Evolutionary conservation across 2,888 invertebrate species (phyloP), one percentile per base, ranked within the genome.

Genomic region (Corythucha ciliata): DNA sequence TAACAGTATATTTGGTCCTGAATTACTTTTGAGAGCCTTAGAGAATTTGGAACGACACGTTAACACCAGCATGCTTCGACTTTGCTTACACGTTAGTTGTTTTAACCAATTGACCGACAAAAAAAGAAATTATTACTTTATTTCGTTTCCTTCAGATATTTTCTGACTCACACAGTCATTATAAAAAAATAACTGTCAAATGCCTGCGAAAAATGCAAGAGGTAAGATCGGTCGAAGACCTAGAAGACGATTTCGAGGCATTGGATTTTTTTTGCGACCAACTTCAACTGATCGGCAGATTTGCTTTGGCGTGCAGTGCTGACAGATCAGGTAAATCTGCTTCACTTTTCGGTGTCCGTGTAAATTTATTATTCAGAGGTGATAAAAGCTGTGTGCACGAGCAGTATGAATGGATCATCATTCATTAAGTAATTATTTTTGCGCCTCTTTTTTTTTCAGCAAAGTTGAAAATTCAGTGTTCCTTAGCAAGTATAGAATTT

Each of bases 191-290:
- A 29, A 51, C 51, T 12, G 20, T 51, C 29, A 51, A 39, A 18
- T 27, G 26, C 27, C 36, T 55, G 24, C 40, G 50, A 33, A 46
- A 50, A 33, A 48, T 26, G 16, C 68, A 44, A 64, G 65, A 56
- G 64, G 61, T 59, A 42, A 62, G 48, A 25, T 16, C 42, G 10
- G 29, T 37, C 16, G 7, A 49, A 2, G 74, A 76, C 59, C 67
- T 78, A 40, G 75, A 74, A 53, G 62, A 63, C 22, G 68, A 72
- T 53, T 72, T 80, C 10, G 76, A 74, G 54, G 74, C 76, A 27
- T 80, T 81, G 67, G 83, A 83, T 70, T 68, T 77, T 56, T 73
- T 77, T 53, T 77, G 78, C 61, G 83, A 83, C 63, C 74, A 79
- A 59, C 68, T 80, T 42, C 69, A 79, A 67, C 81, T 81, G 63